Conservation (phyloP, 2,113 vertebrate genomes). For the Condylura cristata region DNA sequence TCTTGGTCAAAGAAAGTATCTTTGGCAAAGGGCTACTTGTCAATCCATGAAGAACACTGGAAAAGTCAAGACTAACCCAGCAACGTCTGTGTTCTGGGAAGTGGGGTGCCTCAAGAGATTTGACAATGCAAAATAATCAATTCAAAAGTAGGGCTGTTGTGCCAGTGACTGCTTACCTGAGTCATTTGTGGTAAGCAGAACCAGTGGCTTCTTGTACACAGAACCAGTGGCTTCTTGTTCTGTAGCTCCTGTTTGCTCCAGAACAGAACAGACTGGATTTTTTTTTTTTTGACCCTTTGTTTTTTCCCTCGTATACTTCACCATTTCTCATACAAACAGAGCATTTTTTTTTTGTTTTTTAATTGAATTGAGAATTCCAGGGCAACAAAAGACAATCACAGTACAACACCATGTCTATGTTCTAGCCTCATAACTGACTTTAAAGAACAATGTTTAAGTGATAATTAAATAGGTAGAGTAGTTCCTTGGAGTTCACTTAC, state of each 20-base stretch:
- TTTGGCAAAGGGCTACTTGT: neutral
- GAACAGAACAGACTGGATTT: neutral
- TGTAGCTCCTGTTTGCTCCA: neutral
- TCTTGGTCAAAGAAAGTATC: neutral
- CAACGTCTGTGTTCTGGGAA: neutral
- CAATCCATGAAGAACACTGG: neutral
- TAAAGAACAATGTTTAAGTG: conserved; percentile 27
- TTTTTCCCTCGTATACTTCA: neutral
- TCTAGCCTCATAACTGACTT: neutral
- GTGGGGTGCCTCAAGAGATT: fast-evolving
- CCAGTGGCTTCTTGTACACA: neutral
- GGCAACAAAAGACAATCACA: neutral
- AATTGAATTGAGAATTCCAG: conserved; percentile 33
- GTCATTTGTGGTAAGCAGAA: too few relatives aligned
- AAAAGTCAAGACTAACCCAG: neutral
- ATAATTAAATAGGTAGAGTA: neutral
- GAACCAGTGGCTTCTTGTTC: neutral
- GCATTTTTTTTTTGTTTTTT: neutral
- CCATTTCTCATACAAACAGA: neutral
- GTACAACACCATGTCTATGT: neutral
- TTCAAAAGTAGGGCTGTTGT: neutral
- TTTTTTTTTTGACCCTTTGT: neutral
- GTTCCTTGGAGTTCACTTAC: conserved; percentile 43
- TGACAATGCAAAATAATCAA: neutral
- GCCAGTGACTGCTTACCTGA: neutral